Evolutionary conservation across 2,113 vertebrate genomes (phyloP), one percentile per base, ranked within the genome.

Genomic region (Nansenia antarctica): DNA sequence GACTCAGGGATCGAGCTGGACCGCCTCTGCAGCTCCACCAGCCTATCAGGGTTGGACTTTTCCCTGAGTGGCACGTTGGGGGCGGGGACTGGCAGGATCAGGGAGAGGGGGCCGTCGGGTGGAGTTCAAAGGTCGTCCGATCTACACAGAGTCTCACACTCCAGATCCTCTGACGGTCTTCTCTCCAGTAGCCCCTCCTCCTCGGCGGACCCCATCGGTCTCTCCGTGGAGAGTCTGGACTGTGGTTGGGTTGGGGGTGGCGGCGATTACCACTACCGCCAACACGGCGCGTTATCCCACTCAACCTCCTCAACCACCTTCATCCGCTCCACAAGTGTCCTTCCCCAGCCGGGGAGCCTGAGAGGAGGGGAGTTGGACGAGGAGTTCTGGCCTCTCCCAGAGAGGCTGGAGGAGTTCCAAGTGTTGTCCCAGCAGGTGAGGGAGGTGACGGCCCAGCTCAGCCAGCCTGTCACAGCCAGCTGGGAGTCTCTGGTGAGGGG

Each of bases 1-100:
- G 96, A 98, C 84, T 99, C 97, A 0, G 97, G 96, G 7, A 84
- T 99, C 63, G 95, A 92, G 53, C 73, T 96, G 57, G 94, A 97
- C 65, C 94, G 87, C 47, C 88, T 92, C 27, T 92, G 92, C 35
- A 5, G 88, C 69, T 95, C 94, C 5, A 89, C 89, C 37, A 86
- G 70, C 58, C 70, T 85, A 47, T 86, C 86, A 1, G 80, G 52
- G 20, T 35, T 86, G 27, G 77, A 82, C 26, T 47, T 69, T 9
- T 72, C 83, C 24, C 26, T 49, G 6, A 29, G 34, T 11, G 14
- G 31, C 6, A 29, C 8, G 8, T 15, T 32, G 54, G 34, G 30
- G 32, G 55, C 11, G 53, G 22, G 55, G 37, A 29, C 26, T 20
- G 69, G 53, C 14, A 47, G 22, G 29, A 57, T 5, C 15, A 73